Evolutionary conservation across 2,113 vertebrate genomes (phyloP).

Genomic region (Scartelaos histophorus): DNA sequence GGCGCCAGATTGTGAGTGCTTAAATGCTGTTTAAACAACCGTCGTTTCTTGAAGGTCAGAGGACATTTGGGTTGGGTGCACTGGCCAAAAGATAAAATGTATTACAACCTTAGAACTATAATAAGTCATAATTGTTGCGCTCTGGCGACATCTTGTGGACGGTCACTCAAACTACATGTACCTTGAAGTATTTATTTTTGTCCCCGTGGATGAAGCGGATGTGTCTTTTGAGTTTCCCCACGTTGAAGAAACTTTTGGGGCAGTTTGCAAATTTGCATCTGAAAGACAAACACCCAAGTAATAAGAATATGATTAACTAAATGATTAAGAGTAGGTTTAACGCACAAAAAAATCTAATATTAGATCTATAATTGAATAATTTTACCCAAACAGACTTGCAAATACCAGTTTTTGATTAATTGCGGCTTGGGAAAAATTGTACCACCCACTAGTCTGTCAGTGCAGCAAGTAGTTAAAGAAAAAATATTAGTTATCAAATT

Average conservation of each 20-base stretch:
- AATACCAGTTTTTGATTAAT: no score
- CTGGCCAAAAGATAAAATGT: constrained; percentile 33
- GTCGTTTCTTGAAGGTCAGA: constrained; percentile 73
- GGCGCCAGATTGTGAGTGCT: constrained; percentile 47
- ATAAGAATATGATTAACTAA: no score
- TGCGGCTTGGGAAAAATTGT: no score
- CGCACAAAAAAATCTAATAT: no score
- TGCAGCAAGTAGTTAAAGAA: no score
- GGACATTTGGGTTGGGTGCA: constrained; percentile 67
- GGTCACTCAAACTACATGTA: not conserved
- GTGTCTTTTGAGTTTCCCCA: constrained; percentile 65
- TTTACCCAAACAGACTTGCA: no score
- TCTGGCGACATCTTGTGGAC: constrained; percentile 49
- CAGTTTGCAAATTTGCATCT: constrained; percentile 69
- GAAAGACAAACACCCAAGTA: not conserved
- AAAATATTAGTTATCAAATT: no score
- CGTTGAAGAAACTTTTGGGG: constrained; percentile 45
- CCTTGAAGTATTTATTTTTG: constrained; percentile 70
- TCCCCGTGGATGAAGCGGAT: constrained; percentile 56
- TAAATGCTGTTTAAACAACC: constrained; percentile 64
- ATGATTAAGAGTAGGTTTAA: no score
- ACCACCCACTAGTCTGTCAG: no score
- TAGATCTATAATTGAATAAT: no score
- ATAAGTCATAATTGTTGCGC: fast-evolving
- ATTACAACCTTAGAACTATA: not conserved